phyloP scores from a whole-genome alignment of 2,797 vertebrate genomes.

The Gephyroberyx darwinii region DNA sequence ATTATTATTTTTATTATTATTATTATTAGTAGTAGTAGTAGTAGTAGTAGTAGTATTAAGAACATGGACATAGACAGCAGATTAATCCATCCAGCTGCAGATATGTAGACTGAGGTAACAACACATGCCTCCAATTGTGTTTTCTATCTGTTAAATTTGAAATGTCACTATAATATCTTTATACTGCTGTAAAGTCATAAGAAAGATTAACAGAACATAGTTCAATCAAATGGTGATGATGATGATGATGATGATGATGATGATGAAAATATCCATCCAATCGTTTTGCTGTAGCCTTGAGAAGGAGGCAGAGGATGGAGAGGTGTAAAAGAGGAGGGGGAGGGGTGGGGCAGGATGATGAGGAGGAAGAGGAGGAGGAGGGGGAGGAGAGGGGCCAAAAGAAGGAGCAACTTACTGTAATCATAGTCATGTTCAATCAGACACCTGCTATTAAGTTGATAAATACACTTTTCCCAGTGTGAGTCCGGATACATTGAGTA shows the following conservation, averaged over 20 bases:
- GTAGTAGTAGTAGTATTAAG: neutral
- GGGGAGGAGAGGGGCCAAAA: constrained; percentile 65
- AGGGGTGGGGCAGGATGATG: constrained; percentile 51
- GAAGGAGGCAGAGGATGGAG: constrained; percentile 47
- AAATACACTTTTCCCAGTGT: constrained; percentile 87
- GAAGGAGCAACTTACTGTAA: constrained; percentile 82
- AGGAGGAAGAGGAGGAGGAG: constrained; percentile 55
- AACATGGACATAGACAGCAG: neutral
- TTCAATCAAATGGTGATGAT: constrained; percentile 50
- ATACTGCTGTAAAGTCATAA: constrained; percentile 1
- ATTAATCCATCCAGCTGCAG: neutral
- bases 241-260: constrained; percentile 29
- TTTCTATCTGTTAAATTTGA: too few species aligned
- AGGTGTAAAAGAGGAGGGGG: constrained; percentile 53
- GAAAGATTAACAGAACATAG: constrained; percentile 6
- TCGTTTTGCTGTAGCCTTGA: constrained; percentile 42
- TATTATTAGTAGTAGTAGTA: too few species aligned
- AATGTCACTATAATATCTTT: constrained; percentile 23
- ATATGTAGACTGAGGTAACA: too few species aligned
- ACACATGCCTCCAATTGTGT: too few species aligned
- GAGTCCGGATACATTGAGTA: constrained; percentile 80
- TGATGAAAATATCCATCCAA: constrained; percentile 26
- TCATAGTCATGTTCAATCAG: constrained; percentile 87
- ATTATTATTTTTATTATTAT: too few species aligned
- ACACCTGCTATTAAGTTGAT: constrained; percentile 88